Evolutionary conservation across 92 coral and sea anemone species (phyloP), one percentile per base, ranked within the genome.

Genomic region (Scolanthus callimorphus): DNA sequence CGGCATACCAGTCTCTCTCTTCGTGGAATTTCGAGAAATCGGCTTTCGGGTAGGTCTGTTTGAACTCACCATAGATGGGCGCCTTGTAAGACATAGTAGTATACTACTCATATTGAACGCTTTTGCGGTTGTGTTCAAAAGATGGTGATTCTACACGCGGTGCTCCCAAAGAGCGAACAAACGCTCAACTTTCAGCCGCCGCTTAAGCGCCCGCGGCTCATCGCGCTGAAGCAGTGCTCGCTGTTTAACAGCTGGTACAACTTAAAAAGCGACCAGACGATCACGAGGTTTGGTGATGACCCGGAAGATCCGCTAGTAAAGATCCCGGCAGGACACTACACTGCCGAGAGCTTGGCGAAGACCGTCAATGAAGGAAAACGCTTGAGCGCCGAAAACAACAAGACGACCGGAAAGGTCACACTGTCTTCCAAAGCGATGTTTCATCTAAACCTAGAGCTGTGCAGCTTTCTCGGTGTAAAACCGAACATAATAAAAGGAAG

Each of bases 201-300:
- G 4, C 48, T 64, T 17, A 57, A 52, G 27, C 34, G 39, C 21
- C 73, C 73, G 44, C 31, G 62, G 38, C 54, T 38, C 31, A 54
- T 66, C 6, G 55, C 62, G 51, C 34, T 66, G 73, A 50, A 37
- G 31, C 22, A 56, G 3, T 65, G 71, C 27, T 49, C 71, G 49
- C 54, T 65, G 55, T 51, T 49, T 23, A 51, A 52, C 51, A 54
- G 70, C 70, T 63, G 70, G 70, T 45, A 63, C 19, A 64, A 64
- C 39, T 59, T 64, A 26, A 8, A 52, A 31, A 9, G 19, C 4
- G 52, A 46, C 17, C 12, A 11, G 11, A 9, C 11, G 23, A 20
- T 46, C 4, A 4, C 23, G 12, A 11, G 4, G 11, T 6, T 46
- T 4, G 52, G 4, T 19, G 11, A 4, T 21, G 4, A 9, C 19